phyloP scores from a whole-genome alignment of 2,797 vertebrate genomes.

The Poeciliopsis infans region DNA sequence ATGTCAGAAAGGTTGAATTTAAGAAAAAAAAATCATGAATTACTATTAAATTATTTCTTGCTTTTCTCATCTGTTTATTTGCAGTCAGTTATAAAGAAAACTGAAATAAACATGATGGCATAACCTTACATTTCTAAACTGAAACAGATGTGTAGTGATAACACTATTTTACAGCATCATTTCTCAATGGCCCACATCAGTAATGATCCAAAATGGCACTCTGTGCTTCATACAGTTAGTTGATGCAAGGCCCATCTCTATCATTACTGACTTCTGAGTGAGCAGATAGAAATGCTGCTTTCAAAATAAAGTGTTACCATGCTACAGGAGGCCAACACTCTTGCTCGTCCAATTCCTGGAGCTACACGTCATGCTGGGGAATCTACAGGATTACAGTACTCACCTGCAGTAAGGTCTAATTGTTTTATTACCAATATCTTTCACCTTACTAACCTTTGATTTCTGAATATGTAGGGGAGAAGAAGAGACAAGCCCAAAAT shows the following conservation, averaged over 20 bases:
- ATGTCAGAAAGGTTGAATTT: constrained; percentile 79
- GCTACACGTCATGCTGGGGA: constrained; percentile 82
- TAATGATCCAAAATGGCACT: constrained; percentile 70
- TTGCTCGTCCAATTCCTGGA: constrained; percentile 77
- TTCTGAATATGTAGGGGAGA: constrained; percentile 86
- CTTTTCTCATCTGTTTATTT: constrained; percentile 75
- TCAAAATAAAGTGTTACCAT: constrained; percentile 86
- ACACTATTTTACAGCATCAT: constrained; percentile 86
- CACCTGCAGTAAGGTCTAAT: constrained; percentile 84
- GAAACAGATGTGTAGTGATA: constrained; percentile 83
- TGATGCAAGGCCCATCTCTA: constrained; percentile 67
- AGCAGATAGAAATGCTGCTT: constrained; percentile 78
- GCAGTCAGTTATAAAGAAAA: constrained; percentile 75
- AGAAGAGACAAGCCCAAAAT: constrained; percentile 85
- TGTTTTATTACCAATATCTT: constrained; percentile 79
- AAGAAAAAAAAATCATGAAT: constrained; percentile 45
- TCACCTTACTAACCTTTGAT: constrained; percentile 86
- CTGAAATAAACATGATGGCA: constrained; percentile 70
- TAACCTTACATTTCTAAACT: constrained; percentile 67
- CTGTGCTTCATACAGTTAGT: constrained; percentile 49
- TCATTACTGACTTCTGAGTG: constrained; percentile 66
- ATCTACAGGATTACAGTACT: constrained; percentile 82
- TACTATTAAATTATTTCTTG: constrained; percentile 66
- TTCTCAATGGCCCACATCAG: constrained; percentile 63
- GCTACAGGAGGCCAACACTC: constrained; percentile 86